Percentiles rank a stretch among this genome's conserved stretches.
These are phyloP conservation scores for Eupelmus urozonus DNA, from an alignment of 2,888 invertebrate genomes.

Conservation along the genomic window DNA sequence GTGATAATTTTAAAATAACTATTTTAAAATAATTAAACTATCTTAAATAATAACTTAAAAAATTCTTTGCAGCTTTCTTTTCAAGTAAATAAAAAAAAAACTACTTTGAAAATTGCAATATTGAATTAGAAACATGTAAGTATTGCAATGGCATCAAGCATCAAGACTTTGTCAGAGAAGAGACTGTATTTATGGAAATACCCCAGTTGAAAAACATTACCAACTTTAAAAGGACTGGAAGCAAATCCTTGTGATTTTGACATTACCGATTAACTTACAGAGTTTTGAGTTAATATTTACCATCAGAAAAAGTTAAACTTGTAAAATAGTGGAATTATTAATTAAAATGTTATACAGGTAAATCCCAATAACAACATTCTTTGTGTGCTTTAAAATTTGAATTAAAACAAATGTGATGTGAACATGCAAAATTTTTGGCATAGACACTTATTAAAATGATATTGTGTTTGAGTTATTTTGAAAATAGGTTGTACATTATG, in stretches of 20 bases:
- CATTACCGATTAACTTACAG: background rate
- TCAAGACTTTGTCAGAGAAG: conserved; percentile 1
- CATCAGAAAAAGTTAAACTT: conserved; percentile 23
- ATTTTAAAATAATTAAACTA: conserved; percentile 1
- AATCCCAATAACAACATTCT: background rate
- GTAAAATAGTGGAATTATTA: conserved; percentile 2
- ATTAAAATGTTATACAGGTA: background rate
- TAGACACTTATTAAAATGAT: background rate
- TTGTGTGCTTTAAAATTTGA: no score
- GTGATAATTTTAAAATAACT: no score
- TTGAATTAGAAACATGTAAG: no score
- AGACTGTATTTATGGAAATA: conserved; percentile 33
- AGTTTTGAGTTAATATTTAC: background rate
- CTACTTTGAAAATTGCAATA: conserved; percentile 16
- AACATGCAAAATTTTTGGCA: no score
- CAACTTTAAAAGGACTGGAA: conserved; percentile 2
- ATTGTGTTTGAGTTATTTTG: conserved; percentile 1
- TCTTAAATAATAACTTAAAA: conserved; percentile 34
- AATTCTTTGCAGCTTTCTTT: conserved; percentile 79
- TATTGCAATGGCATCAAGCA: no score
- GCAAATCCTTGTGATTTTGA: conserved; percentile 19
- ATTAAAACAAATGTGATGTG: no score
- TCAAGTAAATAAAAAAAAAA: conserved; percentile 75
- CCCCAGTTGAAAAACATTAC: background rate
- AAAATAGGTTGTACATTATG: conserved; percentile 15